Evolutionary conservation across 2,888 invertebrate genomes (phyloP).

Genomic region (Latrodectus hesperus): DNA sequence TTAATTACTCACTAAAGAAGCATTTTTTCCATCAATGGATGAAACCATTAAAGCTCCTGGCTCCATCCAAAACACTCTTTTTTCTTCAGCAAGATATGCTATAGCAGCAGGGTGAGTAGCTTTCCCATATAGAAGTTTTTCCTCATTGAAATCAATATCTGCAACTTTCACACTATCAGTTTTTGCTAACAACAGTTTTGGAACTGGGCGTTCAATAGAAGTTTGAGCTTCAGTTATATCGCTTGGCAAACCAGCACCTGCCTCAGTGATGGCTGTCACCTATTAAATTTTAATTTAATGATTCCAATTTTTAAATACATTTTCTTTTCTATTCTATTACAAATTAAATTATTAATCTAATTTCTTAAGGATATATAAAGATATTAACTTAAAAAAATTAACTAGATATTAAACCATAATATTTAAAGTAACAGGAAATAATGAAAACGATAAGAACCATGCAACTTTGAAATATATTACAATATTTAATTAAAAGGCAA

Average conservation of each 20-base stretch:
- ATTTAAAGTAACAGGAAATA: not conserved
- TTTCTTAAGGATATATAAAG: not conserved
- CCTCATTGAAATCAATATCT: slow-evolving; percentile 83
- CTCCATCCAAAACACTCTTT: slow-evolving; percentile 88
- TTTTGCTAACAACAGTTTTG: slow-evolving; percentile 84
- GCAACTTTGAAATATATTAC: no score
- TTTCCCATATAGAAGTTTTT: slow-evolving; percentile 69
- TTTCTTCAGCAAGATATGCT: slow-evolving; percentile 82
- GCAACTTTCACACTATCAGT: slow-evolving; percentile 82
- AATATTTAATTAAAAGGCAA: no score
- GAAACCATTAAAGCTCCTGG: slow-evolving; percentile 82
- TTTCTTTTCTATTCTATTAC: not conserved
- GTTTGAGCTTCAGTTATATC: slow-evolving; percentile 81
- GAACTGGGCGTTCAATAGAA: slow-evolving; percentile 83
- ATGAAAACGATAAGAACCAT: not conserved
- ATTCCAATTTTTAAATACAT: not conserved
- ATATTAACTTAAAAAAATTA: no score
- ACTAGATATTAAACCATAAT: not conserved
- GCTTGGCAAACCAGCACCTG: slow-evolving; percentile 84
- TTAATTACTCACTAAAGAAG: slow-evolving; percentile 72
- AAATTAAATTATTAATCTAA: no score
- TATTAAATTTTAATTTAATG: slow-evolving; percentile 74
- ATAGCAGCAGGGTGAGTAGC: slow-evolving; percentile 82
- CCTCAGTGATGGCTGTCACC: slow-evolving; percentile 87
- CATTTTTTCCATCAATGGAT: slow-evolving; percentile 77